Evolutionary conservation across 92 coral and sea anemone species (phyloP).

Genomic region (Isaurus tuberculatus): DNA sequence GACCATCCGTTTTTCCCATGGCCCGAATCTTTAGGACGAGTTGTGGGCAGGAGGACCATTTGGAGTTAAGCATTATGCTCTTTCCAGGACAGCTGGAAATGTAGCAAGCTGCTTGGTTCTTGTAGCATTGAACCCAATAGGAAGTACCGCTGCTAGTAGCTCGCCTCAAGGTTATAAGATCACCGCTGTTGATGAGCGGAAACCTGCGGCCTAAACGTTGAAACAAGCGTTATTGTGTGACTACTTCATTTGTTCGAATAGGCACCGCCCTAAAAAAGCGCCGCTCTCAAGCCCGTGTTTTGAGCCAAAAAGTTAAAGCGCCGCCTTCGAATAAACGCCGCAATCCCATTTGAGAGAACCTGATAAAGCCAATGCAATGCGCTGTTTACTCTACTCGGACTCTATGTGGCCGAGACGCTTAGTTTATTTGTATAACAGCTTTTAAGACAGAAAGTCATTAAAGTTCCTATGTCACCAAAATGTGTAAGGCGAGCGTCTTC

Average conservation of each 20-base stretch:
- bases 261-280: background rate
- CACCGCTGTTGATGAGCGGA: conserved; percentile 81
- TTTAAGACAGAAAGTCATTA: no score
- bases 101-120: conserved; percentile 29
- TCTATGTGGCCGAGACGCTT: no score
- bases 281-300: background rate
- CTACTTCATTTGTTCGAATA: background rate
- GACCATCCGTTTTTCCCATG: conserved; percentile 73
- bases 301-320: background rate
- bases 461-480: no score
- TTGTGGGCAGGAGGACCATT: conserved; percentile 67
- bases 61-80: conserved; percentile 19
- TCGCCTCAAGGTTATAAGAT: conserved; percentile 65
- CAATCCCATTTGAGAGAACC: no score
- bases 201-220: background rate
- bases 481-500: no score
- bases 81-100: conserved; percentile 58
- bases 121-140: conserved; percentile 63
- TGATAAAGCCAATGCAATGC: no score
- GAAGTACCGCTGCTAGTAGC: conserved; percentile 55
- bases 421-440: no score
- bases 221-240: background rate
- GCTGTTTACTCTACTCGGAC: no score
- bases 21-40: conserved; percentile 62
- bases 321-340: no score